These are phyloP conservation scores for Latrodectus hesperus DNA, from an alignment of 2,888 invertebrate species.

Conservation along the genomic window DNA sequence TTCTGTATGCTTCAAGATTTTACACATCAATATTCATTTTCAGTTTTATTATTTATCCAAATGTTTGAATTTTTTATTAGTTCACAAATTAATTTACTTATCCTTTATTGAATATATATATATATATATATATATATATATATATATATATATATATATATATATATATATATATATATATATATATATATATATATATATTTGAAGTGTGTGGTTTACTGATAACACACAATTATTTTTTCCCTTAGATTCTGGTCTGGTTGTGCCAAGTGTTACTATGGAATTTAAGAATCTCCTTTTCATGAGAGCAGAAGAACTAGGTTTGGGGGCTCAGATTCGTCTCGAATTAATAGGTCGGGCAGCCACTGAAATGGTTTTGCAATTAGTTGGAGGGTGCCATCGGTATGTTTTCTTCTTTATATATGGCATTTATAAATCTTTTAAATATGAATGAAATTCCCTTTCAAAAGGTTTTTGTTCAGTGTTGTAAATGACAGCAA, in stretches of 20 bases:
- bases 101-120: background rate
- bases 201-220: background rate
- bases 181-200: background rate
- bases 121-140: background rate
- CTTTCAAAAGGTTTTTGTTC: too few relatives aligned
- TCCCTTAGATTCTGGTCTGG: conserved; percentile 84
- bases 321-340: conserved; percentile 81
- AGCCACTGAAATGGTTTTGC: conserved; percentile 87
- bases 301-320: conserved; percentile 81
- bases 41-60: background rate
- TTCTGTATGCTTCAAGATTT: background rate
- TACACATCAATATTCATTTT: background rate
- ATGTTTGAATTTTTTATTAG: background rate
- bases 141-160: conserved; percentile 7
- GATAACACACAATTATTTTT: conserved; percentile 66
- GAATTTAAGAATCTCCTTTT: conserved; percentile 83
- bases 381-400: conserved; percentile 88
- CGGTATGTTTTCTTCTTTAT: conserved; percentile 73
- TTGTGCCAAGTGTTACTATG: conserved; percentile 84
- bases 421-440: too few relatives aligned
- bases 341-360: conserved; percentile 88
- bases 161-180: background rate
- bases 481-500: too few relatives aligned
- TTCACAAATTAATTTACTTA: background rate
- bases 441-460: too few relatives aligned